Evolutionary conservation across 2,888 invertebrate species (phyloP), one percentile per base, ranked within the genome.

Genomic region (Liodrosophila aerea): DNA sequence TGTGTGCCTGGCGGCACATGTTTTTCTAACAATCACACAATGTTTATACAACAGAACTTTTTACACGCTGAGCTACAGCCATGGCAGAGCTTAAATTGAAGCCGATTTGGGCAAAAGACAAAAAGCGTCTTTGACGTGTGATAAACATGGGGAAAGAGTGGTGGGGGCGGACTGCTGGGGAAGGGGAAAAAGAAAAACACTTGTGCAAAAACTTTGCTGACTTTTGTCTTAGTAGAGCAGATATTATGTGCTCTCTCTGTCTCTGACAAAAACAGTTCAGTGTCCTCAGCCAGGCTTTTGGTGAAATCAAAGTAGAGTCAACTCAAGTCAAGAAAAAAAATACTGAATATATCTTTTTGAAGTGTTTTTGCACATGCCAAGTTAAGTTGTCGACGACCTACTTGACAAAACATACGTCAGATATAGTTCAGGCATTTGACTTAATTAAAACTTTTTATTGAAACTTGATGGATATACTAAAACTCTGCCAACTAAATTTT

Each of bases 11-110:
- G 34, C 69, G 78, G 78, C 78, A 80, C 78, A 80, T 80, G 86
- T 80, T 80, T 80, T 85, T 85, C 84, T 80, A 76, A 80, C 78
- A 85, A 80, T 80, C 78, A 80, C 84, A 83, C 86, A 80, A 76
- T 80, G 86, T 80, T 85, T 85, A 80, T 76, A 85, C 80, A 85
- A 83, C 73, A 76, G 80, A 80, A 80, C 81, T 80, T 80, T 78
- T 85, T 85, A 70, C 81, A 83, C 46, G 61, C 69, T 52, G 51
- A 65, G 44, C 27, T 41, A 30, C 39, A 33, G 40, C 36, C 45
- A 51, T 39, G 47, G 52, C 62, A 73, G 41, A 58, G 68, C 83
- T 71, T 64, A 82, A 78, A 83, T 78, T 83, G 80, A 83, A 78
- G 84, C 81, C 72, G 78, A 78, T 75, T 78, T 78, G 54, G 75